A percentile compares a stretch with the other conserved stretches of the same genome.
Evolutionary conservation across 2,113 vertebrate genomes (phyloP).

Genomic region (Rattus norvegicus): DNA sequence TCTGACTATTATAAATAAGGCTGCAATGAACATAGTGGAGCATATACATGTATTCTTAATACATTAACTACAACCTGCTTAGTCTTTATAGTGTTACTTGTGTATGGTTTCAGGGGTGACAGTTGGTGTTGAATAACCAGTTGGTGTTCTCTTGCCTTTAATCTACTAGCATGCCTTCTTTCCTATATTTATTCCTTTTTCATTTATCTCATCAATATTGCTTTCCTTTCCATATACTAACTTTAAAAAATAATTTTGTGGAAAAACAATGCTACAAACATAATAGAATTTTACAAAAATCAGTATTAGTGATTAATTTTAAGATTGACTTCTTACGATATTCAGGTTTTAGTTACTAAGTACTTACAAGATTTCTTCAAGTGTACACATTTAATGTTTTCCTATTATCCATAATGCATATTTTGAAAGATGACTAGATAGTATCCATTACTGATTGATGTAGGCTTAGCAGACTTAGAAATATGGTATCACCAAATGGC

Average conservation of each 20-base stretch:
- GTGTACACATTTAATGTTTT: not conserved
- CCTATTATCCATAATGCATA: not conserved
- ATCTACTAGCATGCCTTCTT: not conserved
- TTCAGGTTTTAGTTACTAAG: not conserved
- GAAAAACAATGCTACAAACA: not conserved
- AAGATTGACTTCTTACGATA: not conserved
- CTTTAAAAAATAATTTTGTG: not conserved
- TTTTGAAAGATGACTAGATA: not conserved
- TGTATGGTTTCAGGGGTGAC: not conserved
- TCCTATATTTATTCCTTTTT: not conserved
- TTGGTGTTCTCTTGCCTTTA: not conserved
- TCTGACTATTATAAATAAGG: too few species aligned
- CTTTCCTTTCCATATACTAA: not conserved
- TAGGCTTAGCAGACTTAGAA: not conserved
- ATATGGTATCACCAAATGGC: not conserved
- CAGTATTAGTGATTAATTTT: not conserved
- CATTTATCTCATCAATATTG: not conserved
- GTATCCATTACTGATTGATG: not conserved
- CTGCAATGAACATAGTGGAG: too few species aligned
- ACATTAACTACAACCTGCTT: too few species aligned
- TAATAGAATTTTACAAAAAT: not conserved
- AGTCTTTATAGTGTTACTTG: not conserved
- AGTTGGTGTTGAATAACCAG: not conserved
- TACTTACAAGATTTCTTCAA: not conserved
- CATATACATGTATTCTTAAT: too few species aligned